Conservation (phyloP, 2,797 vertebrate species). For the Pogoniulus pusillus region DNA sequence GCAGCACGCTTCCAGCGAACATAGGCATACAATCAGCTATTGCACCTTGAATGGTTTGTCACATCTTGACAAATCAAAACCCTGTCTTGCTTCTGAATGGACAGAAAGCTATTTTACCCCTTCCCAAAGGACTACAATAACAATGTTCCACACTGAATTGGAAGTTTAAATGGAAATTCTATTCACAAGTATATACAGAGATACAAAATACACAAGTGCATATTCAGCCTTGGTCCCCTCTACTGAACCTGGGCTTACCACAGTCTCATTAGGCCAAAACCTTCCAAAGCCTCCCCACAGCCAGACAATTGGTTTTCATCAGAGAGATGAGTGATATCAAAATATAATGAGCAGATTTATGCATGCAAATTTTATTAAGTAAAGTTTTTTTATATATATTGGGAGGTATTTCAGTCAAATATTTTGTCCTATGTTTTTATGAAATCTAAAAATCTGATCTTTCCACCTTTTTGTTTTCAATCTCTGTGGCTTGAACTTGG, state of each 20-base stretch:
- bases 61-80: too few species aligned
- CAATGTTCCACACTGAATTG: too few species aligned
- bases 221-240: too few species aligned
- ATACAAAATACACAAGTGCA: too few species aligned
- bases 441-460: constrained; percentile 11
- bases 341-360: neutral
- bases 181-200: too few species aligned
- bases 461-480: constrained; percentile 31
- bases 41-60: neutral
- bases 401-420: constrained; percentile 7
- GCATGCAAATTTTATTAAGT: neutral
- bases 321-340: neutral
- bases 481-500: constrained; percentile 11
- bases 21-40: fast-evolving
- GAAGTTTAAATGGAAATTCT: too few species aligned
- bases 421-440: constrained; percentile 17
- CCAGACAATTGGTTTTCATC: constrained; percentile 6
- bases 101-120: too few species aligned
- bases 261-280: too few species aligned
- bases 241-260: too few species aligned
- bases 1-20: neutral
- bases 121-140: too few species aligned
- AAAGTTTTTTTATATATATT: neutral
- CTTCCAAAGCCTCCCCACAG: too few species aligned
- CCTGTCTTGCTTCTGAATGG: too few species aligned